phyloP scores from a whole-genome alignment of 2,888 invertebrate species.

The Limulus polyphemus region DNA sequence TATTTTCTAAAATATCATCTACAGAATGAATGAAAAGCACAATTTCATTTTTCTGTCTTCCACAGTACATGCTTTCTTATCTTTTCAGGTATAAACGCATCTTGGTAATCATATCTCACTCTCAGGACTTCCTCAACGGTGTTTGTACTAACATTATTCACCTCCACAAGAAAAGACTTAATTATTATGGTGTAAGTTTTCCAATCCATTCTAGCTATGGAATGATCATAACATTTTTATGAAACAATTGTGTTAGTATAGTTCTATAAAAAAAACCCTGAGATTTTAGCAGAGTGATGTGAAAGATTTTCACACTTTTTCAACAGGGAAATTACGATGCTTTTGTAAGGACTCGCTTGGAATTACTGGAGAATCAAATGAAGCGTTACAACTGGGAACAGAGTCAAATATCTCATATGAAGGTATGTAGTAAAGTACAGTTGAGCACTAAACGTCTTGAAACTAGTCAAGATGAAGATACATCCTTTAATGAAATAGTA shows the following conservation, averaged over 20 bases:
- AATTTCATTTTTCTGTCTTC: too few species aligned
- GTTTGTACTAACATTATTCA: slow-evolving; percentile 86
- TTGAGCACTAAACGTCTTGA: too few species aligned
- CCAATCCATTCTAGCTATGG: too few species aligned
- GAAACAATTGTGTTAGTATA: neutral
- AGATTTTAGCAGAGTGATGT: neutral
- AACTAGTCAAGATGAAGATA: too few species aligned
- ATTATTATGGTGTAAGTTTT: slow-evolving; percentile 69
- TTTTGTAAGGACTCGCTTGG: slow-evolving; percentile 83
- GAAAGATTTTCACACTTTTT: slow-evolving; percentile 6
- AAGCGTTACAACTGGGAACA: slow-evolving; percentile 99
- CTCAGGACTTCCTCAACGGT: slow-evolving; percentile 96
- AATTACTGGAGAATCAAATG: slow-evolving; percentile 93
- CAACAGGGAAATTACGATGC: slow-evolving; percentile 79
- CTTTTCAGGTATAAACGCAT: slow-evolving; percentile 74
- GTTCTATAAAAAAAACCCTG: neutral
- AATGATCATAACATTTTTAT: too few species aligned
- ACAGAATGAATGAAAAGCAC: too few species aligned
- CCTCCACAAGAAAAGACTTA: slow-evolving; percentile 79
- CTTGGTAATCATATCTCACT: slow-evolving; percentile 94
- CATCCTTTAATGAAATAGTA: too few species aligned
- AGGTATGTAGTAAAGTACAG: slow-evolving; percentile 44
- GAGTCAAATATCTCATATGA: slow-evolving; percentile 98
- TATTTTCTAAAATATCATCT: too few species aligned
- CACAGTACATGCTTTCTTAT: too few species aligned